A percentile compares a stretch with the other conserved stretches of the same genome.
phyloP scores from a whole-genome alignment of 2,797 vertebrate species.

The Huso huso region DNA sequence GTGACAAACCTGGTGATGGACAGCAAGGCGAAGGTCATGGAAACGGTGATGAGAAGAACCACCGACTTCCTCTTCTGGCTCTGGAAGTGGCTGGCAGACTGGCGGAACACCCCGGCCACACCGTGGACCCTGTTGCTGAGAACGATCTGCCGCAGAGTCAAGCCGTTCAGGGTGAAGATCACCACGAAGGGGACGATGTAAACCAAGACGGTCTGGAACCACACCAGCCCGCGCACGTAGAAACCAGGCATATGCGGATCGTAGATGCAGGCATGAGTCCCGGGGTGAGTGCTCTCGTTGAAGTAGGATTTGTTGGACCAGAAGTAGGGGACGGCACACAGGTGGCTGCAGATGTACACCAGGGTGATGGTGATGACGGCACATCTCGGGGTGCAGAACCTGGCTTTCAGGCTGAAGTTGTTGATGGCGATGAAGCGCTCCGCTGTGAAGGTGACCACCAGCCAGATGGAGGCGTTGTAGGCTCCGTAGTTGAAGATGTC shows the following conservation, averaged over 20 bases:
- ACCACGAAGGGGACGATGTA: slow-evolving; percentile 42
- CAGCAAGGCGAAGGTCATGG: slow-evolving; percentile 45
- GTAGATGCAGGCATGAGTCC: slow-evolving; percentile 37
- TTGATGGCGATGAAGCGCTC: slow-evolving; percentile 46
- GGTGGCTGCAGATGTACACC: slow-evolving; percentile 35
- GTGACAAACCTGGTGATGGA: slow-evolving; percentile 40
- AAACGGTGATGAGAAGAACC: slow-evolving; percentile 45
- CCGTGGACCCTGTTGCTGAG: slow-evolving; percentile 37
- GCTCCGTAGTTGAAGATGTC: slow-evolving; percentile 46
- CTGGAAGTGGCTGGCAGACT: slow-evolving; percentile 25
- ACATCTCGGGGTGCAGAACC: slow-evolving; percentile 32
- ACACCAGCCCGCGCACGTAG: slow-evolving; percentile 42
- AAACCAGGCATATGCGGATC: slow-evolving; percentile 20
- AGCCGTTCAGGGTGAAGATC: slow-evolving; percentile 43
- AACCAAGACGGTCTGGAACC: slow-evolving; percentile 42
- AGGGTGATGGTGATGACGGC: slow-evolving; percentile 29
- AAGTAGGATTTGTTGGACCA: slow-evolving; percentile 45
- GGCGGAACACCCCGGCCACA: slow-evolving; percentile 8
- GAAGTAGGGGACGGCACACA: slow-evolving; percentile 41
- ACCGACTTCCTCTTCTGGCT: slow-evolving; percentile 44
- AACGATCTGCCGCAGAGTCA: slow-evolving; percentile 41
- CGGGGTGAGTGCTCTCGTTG: slow-evolving; percentile 21
- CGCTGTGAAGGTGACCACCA: slow-evolving; percentile 48
- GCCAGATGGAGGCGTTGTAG: slow-evolving; percentile 45
- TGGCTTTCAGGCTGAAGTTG: slow-evolving; percentile 32